Percentiles rank a stretch among this genome's conserved stretches.
These are phyloP conservation scores for Microcebus tavaratra DNA, from an alignment of 2,113 vertebrate genomes.

Conservation along the genomic window DNA sequence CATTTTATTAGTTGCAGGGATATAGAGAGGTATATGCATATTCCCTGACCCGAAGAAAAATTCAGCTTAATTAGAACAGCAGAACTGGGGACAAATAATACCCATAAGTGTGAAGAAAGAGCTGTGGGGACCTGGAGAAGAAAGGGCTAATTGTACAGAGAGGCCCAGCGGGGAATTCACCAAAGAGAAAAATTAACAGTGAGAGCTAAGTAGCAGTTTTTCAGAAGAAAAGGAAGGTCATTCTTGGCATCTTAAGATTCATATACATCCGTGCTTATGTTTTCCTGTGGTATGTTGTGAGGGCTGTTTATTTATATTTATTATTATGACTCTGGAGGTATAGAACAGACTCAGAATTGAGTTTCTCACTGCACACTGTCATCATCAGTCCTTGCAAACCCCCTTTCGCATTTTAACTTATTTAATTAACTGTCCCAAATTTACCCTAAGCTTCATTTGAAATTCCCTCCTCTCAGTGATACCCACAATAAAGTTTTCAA, in stretches of 20 bases:
- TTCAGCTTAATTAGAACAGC: not conserved
- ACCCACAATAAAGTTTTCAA: not conserved
- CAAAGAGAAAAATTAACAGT: not conserved
- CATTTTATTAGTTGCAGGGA: not conserved
- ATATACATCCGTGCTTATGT: not conserved
- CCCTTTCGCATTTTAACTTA: conserved; percentile 15
- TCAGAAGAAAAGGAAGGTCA: not conserved
- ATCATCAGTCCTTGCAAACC: not conserved
- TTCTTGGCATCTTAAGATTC: not conserved
- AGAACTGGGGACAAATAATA: not conserved
- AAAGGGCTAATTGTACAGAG: not conserved
- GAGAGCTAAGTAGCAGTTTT: not conserved
- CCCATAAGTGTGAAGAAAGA: not conserved
- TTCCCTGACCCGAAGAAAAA: not conserved
- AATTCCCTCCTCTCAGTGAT: conserved; percentile 13
- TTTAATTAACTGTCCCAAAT: not conserved
- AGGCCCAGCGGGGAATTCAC: not conserved
- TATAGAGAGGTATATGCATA: not conserved
- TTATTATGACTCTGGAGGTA: not conserved
- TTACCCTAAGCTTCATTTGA: not conserved
- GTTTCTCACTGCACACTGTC: not conserved
- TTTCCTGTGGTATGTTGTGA: not conserved
- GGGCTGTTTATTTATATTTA: not conserved
- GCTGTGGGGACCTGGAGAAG: not conserved
- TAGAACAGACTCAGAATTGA: not conserved